Evolutionary conservation across 2,797 vertebrate genomes (phyloP).

Genomic region (Prunella strophiata): DNA sequence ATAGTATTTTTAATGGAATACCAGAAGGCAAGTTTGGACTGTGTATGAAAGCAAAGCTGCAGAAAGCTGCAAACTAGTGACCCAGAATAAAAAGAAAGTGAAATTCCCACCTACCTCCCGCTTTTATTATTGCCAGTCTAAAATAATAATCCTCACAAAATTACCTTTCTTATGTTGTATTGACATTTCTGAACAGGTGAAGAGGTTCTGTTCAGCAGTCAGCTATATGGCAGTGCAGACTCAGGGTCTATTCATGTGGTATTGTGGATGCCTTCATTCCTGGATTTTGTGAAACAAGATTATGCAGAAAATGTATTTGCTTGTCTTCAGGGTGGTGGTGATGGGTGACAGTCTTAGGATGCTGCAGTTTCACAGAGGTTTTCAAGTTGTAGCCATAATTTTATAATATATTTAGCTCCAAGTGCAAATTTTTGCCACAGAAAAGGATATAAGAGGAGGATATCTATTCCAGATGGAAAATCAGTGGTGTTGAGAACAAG

Average conservation of each 20-base stretch:
- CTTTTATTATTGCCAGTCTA: not conserved
- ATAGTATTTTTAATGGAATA: not conserved
- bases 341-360: not conserved
- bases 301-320: not conserved
- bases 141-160: not conserved
- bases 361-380: not conserved
- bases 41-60: not conserved
- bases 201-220: not conserved
- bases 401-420: not conserved
- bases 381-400: not conserved
- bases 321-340: not conserved
- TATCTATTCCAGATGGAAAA: not conserved
- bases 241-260: not conserved
- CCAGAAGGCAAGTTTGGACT: not conserved
- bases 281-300: not conserved
- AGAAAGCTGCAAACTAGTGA: not conserved
- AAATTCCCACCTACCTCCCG: not conserved
- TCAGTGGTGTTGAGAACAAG: not conserved
- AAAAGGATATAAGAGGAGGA: not conserved
- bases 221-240: not conserved
- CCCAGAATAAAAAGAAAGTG: not conserved
- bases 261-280: not conserved
- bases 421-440: not conserved
- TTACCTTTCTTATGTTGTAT: not conserved
- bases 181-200: not conserved